Conservation (phyloP, 1,140 invertebrate genomes). For the Caenorhabditis tropicalis region DNA sequence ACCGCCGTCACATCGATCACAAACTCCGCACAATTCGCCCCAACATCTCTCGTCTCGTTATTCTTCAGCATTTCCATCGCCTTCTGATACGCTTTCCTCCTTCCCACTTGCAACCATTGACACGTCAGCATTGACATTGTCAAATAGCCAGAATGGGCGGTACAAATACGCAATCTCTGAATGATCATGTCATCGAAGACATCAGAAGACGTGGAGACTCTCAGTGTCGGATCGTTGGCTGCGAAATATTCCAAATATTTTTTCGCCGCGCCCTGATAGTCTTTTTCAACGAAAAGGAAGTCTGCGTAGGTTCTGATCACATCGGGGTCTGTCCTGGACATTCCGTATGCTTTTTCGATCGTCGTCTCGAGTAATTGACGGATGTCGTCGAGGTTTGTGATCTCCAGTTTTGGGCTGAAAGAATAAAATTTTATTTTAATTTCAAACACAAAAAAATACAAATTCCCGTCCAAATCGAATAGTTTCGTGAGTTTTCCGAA, state of each 20-base stretch:
- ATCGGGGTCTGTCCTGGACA: not conserved
- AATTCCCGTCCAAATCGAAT: not conserved
- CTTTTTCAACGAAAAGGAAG: not conserved
- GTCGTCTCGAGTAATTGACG: not conserved
- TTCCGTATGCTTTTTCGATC: conserved; percentile 12
- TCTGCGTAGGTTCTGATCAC: not conserved
- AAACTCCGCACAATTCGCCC: conserved; percentile 6
- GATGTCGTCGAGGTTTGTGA: not conserved
- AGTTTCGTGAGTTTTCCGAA: not conserved
- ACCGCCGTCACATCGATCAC: not conserved
- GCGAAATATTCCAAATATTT: conserved; percentile 33
- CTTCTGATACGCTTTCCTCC: not conserved
- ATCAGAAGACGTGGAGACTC: not conserved
- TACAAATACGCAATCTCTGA: not conserved
- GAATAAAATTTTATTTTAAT: too few relatives aligned
- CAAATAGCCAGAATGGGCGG: not conserved
- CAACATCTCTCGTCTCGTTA: conserved; percentile 22
- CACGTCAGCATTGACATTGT: conserved; percentile 25
- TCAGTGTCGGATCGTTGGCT: not conserved
- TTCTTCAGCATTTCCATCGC: not conserved
- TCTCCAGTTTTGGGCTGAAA: conserved; percentile 23
- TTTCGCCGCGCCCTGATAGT: conserved; percentile 4
- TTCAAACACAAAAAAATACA: not conserved
- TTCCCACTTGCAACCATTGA: not conserved
- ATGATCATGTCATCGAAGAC: not conserved